Evolutionary conservation across 2,113 vertebrate genomes (phyloP), one percentile per base, ranked within the genome.

Genomic region (Electrona antarctica): DNA sequence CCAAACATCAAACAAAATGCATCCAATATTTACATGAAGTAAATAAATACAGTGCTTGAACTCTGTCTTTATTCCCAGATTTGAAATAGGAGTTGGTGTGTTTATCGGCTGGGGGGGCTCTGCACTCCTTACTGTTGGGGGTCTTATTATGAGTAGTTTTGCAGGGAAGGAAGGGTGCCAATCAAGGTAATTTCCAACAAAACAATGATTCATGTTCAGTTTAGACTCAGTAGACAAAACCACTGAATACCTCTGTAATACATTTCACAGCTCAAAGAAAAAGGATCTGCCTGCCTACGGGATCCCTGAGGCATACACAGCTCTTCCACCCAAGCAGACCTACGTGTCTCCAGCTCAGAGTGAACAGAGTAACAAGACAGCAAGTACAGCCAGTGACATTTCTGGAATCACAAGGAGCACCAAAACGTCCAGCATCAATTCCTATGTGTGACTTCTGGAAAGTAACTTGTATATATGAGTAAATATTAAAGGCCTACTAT

Each of bases 51-150:
- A 8, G n/a, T 49, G 9, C 3, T 41, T 41, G 33, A 41, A 41
- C 33, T 41, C 33, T 4, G 33, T 6, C 33, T 91, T 74, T 49
- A 1, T 15, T 60, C n/a, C 71, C 73, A 99, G 98, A 87, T 99
- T 94, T 92, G 98, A 99, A 92, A 88, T 98, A 73, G 97, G 97
- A 59, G 92, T 95, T 21, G 97, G 96, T 59, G 93, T 99, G 65
- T 98, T 95, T 78, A 92, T 98, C 46, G 97, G 98, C 69, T 99
- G 97, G 97, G 95, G 93, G 58, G 97, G 97, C 76, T 94, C 97
- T 28, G 92, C 94, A 0, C 92, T 99, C 67, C 95, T 96, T 81
- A 91, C 97, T 64, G 90, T 91, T 29, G 98, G 97, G 50, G 98
- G 97, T 55, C 89, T 95, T 57, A 89, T 98, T 88, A 95, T 92